Conservation (phyloP, 2,797 vertebrate genomes). For the Gambusia yucatana region DNA sequence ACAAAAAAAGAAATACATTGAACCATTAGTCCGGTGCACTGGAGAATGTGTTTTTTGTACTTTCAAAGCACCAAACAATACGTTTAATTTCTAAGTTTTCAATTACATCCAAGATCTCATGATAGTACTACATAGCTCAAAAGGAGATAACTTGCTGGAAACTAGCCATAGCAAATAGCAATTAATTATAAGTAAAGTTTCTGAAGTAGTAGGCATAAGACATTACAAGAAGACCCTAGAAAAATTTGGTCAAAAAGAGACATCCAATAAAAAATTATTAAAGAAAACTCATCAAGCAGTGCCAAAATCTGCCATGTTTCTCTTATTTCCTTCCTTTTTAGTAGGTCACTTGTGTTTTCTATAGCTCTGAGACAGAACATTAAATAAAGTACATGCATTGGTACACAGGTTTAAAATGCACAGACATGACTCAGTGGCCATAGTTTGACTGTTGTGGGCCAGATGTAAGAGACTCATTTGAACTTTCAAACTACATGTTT, state of each 20-base stretch:
- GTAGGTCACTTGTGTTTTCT: conserved; percentile 62
- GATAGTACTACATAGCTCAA: neutral
- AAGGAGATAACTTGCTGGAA: conserved; percentile 16
- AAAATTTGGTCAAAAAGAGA: neutral
- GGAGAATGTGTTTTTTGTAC: neutral
- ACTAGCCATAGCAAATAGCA: neutral
- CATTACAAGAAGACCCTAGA: neutral
- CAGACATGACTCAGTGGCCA: conserved; percentile 67
- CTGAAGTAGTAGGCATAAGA: neutral
- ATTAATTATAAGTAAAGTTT: neutral
- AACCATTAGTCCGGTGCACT: neutral
- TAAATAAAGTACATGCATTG: conserved; percentile 15
- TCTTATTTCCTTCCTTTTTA: conserved; percentile 20
- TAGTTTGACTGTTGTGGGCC: conserved; percentile 53
- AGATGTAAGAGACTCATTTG: conserved; percentile 5
- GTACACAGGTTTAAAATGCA: conserved; percentile 27
- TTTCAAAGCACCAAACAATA: neutral
- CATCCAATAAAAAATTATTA: neutral
- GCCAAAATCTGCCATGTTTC: neutral
- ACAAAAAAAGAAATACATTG: neutral
- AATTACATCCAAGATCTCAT: neutral
- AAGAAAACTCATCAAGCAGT: neutral
- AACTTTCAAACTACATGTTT: conserved; percentile 12
- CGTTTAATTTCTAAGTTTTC: neutral
- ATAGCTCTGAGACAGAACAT: conserved; percentile 64